Conservation (phyloP, 2,113 vertebrate genomes). For the Panurus biarmicus region DNA sequence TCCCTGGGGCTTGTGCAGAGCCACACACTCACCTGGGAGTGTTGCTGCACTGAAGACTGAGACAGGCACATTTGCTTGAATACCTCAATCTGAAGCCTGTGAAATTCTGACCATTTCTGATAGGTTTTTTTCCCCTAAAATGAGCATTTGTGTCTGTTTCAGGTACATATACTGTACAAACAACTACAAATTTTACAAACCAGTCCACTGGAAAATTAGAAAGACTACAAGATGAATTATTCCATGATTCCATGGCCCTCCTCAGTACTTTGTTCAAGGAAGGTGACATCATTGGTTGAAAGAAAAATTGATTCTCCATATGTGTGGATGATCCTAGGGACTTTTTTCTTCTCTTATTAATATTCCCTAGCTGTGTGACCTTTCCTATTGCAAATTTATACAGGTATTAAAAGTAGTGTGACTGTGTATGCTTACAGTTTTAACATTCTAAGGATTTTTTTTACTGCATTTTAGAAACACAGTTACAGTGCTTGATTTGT, state of each 20-base stretch:
- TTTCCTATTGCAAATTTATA: background rate
- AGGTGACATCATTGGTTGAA: background rate
- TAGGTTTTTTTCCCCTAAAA: background rate
- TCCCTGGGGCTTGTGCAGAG: background rate
- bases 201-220: background rate
- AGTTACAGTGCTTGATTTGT: background rate
- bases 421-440: background rate
- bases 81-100: background rate
- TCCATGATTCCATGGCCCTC: background rate
- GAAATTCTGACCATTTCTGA: background rate
- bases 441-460: background rate
- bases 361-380: background rate
- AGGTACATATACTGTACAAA: background rate
- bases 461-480: slow-evolving; percentile 10
- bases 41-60: background rate
- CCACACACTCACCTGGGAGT: no score
- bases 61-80: background rate
- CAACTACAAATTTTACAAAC: background rate
- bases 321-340: background rate
- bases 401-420: slow-evolving; percentile 16
- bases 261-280: background rate
- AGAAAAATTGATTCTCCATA: slow-evolving; percentile 26
- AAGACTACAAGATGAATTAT: background rate
- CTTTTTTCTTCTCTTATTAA: background rate
- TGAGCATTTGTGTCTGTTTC: background rate